Percentiles rank a stretch among this genome's conserved stretches.
These are phyloP conservation scores for Epinephelus cyanopodus DNA, from an alignment of 2,113 vertebrate genomes.

Conservation along the genomic window DNA sequence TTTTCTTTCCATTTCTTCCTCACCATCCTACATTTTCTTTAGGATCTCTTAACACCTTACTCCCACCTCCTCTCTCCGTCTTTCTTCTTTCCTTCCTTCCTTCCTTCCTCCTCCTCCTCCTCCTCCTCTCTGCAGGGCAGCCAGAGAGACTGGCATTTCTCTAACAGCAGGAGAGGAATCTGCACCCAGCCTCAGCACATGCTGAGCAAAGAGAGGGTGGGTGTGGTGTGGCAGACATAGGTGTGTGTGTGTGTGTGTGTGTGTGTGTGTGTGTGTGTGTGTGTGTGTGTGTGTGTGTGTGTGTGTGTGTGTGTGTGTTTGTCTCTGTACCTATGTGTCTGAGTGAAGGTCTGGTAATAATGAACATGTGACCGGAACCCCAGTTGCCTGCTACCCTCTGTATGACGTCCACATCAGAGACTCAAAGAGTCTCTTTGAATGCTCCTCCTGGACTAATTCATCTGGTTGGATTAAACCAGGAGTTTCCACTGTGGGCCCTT, in stretches of 20 bases:
- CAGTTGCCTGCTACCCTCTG: constrained; percentile 17
- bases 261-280: constrained; percentile 32
- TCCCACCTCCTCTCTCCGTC: background rate
- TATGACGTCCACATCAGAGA: constrained; percentile 3
- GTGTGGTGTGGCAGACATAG: constrained; percentile 46
- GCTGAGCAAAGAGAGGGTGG: constrained; percentile 64
- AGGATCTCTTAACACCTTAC: background rate
- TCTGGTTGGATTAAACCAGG: background rate
- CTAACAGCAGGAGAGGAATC: constrained; percentile 69
- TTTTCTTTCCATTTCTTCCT: background rate
- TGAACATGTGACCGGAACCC: constrained; percentile 52
- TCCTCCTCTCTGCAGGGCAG: constrained; percentile 68
- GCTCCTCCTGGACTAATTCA: background rate
- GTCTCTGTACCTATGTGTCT: too few relatives aligned
- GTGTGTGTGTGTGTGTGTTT: background rate
- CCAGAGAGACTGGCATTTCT: constrained; percentile 81
- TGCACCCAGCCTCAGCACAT: constrained; percentile 65
- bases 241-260: constrained; percentile 36
- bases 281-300: background rate
- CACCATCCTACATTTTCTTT: background rate
- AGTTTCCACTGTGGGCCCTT: background rate
- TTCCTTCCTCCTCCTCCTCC: constrained; percentile 32
- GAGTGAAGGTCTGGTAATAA: constrained; percentile 24
- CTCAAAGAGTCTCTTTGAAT: background rate
- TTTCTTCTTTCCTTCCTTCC: constrained; percentile 21